Percentiles rank a stretch among this genome's conserved stretches.
phyloP scores from a whole-genome alignment of 2,888 invertebrate genomes.

The Limenitis camilla region DNA sequence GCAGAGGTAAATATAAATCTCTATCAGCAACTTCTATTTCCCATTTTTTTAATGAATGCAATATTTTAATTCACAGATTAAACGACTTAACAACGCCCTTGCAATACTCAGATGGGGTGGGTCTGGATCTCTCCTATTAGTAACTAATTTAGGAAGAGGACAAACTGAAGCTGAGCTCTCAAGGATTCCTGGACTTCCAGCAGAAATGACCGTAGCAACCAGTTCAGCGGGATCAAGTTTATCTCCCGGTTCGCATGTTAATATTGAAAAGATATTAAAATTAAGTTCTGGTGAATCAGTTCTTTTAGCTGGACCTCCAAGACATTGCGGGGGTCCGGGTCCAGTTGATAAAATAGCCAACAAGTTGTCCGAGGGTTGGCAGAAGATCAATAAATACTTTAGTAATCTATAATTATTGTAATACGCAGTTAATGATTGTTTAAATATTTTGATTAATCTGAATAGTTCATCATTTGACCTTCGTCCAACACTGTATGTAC shows the following conservation, averaged over 20 bases:
- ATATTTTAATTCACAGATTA: constrained; percentile 53
- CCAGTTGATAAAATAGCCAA: constrained; percentile 65
- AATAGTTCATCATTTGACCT: background rate
- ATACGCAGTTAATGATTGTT: background rate
- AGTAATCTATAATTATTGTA: constrained; percentile 31
- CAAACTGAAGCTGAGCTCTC: constrained; percentile 63
- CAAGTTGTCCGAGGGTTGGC: constrained; percentile 65
- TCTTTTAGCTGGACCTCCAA: constrained; percentile 51
- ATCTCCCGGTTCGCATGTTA: constrained; percentile 44
- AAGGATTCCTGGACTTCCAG: constrained; percentile 51
- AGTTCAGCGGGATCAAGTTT: constrained; percentile 50
- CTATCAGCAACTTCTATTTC: background rate
- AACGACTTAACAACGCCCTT: constrained; percentile 68
- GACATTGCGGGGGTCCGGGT: constrained; percentile 64
- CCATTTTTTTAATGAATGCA: background rate
- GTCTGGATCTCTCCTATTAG: constrained; percentile 49
- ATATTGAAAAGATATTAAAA: constrained; percentile 44
- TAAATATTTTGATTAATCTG: background rate
- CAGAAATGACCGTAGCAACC: constrained; percentile 54
- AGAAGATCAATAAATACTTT: constrained; percentile 67
- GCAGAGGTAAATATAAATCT: constrained; percentile 41
- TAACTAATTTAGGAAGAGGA: constrained; percentile 63
- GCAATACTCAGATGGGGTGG: constrained; percentile 59
- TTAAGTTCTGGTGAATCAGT: constrained; percentile 52
- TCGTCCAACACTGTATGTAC: too few relatives aligned